phyloP scores from a whole-genome alignment of 2,113 vertebrate genomes.

The Gymnorhina tibicen region DNA sequence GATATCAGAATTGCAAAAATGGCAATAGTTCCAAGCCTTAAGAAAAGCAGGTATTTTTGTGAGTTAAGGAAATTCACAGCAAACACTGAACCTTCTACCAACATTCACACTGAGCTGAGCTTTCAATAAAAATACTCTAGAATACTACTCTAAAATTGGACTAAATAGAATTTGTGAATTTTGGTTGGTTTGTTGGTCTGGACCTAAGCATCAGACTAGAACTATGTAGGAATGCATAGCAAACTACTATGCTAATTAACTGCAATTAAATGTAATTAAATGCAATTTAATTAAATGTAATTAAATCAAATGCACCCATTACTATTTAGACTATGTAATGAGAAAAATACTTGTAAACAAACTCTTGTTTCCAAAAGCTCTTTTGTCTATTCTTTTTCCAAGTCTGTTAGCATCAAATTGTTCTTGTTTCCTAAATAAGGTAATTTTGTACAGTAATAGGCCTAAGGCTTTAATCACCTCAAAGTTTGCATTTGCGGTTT shows the following conservation, averaged over 20 bases:
- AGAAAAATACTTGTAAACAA: constrained; percentile 50
- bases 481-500: neutral
- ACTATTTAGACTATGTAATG: constrained; percentile 44
- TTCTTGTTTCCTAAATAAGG: constrained; percentile 39
- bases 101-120: neutral
- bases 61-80: neutral
- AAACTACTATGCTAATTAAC: constrained; percentile 53
- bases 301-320: constrained; percentile 50
- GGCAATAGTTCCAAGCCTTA: neutral
- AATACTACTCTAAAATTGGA: neutral
- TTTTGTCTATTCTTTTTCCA: constrained; percentile 27
- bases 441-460: neutral
- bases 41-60: neutral
- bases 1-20: neutral
- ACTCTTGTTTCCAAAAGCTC: constrained; percentile 18
- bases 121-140: neutral
- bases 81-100: neutral
- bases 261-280: constrained; percentile 59
- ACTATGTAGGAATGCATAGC: neutral
- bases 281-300: constrained; percentile 52
- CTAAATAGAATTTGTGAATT: neutral
- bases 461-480: constrained; percentile 29
- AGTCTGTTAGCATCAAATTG: neutral
- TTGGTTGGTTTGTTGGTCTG: neutral
- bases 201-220: neutral